phyloP scores from a whole-genome alignment of 2,797 vertebrate species.

The Peromyscus nudipes region DNA sequence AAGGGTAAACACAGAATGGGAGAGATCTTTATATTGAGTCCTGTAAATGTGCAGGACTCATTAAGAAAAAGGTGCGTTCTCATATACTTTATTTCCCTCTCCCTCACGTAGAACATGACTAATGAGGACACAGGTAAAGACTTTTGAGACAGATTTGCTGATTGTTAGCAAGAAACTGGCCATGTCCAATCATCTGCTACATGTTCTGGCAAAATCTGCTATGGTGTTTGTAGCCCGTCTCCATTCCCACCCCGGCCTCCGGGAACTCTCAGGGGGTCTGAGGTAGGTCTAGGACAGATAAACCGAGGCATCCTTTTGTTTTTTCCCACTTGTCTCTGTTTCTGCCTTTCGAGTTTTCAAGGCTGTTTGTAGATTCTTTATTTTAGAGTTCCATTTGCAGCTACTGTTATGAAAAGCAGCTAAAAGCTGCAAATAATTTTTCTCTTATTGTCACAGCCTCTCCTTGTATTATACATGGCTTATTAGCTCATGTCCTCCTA shows the following conservation, averaged over 20 bases:
- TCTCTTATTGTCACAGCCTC: background rate
- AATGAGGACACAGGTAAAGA: background rate
- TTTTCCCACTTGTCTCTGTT: background rate
- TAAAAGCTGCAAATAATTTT: background rate
- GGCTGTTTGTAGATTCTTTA: background rate
- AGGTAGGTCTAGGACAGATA: background rate
- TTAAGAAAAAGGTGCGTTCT: background rate
- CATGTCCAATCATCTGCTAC: background rate
- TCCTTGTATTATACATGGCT: background rate
- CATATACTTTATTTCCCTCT: background rate
- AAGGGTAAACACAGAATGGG: background rate
- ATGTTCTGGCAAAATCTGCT: background rate
- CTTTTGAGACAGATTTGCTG: background rate
- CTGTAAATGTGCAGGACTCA: background rate
- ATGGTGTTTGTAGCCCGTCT: background rate
- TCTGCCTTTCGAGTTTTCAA: background rate
- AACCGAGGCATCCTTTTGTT: background rate
- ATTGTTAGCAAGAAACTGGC: background rate
- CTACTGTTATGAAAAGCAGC: constrained; percentile 32
- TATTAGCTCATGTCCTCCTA: background rate
- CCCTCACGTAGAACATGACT: background rate
- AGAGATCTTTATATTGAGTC: constrained; percentile 27
- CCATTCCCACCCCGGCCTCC: background rate
- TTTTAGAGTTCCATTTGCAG: background rate
- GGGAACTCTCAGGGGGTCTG: background rate